These are phyloP conservation scores for Prochilodus magdalenae DNA, from an alignment of 2,113 vertebrate species.

Conservation along the genomic window DNA sequence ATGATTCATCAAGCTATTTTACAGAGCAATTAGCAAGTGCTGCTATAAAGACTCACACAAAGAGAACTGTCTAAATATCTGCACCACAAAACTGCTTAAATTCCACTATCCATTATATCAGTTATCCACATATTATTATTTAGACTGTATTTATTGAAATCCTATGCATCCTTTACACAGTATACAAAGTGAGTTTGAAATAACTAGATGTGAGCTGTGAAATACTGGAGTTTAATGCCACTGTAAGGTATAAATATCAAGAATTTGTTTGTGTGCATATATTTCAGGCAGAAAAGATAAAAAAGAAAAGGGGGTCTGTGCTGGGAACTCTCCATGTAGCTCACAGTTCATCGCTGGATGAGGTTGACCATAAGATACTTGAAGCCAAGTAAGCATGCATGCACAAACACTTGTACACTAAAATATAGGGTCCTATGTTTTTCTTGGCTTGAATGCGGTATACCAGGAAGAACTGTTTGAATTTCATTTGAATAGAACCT, in stretches of 20 bases:
- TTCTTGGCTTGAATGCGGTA: not conserved
- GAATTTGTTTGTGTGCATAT: slow-evolving; percentile 10
- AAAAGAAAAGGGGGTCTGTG: slow-evolving; percentile 94
- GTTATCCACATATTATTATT: slow-evolving; percentile 4
- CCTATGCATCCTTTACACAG: not conserved
- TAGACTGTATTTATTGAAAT: not conserved
- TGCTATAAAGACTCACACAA: slow-evolving; percentile 1
- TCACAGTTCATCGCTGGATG: slow-evolving; percentile 96
- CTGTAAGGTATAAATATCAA: not conserved
- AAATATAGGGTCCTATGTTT: not conserved
- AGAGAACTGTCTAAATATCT: not conserved
- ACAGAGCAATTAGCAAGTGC: slow-evolving; percentile 53
- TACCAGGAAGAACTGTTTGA: too few species aligned
- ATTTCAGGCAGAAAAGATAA: slow-evolving; percentile 96
- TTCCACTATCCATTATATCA: slow-evolving; percentile 4
- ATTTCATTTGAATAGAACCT: too few species aligned
- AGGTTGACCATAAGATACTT: slow-evolving; percentile 99
- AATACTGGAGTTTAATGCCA: not conserved
- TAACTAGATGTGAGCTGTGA: not conserved
- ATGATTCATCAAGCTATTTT: slow-evolving; percentile 54
- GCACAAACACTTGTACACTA: slow-evolving; percentile 3
- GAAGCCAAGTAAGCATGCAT: slow-evolving; percentile 91
- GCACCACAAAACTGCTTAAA: not conserved
- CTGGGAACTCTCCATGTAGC: slow-evolving; percentile 97
- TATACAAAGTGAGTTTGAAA: not conserved